Evolutionary conservation across 2,888 invertebrate genomes (phyloP), one percentile per base, ranked within the genome.

Genomic region (Stictocephala bisonia): DNA sequence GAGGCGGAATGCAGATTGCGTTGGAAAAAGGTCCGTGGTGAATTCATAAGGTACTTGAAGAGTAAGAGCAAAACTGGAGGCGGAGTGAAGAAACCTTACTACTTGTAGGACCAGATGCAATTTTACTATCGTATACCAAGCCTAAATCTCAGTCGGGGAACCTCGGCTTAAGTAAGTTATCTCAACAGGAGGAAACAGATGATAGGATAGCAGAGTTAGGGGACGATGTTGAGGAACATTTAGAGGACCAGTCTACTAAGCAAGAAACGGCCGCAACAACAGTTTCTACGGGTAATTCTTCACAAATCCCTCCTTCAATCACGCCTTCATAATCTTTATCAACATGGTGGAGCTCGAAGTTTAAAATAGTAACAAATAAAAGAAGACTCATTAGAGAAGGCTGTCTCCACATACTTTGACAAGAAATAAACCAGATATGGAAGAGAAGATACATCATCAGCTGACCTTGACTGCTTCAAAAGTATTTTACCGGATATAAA

Each of bases 91-190:
- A 58, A 58, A 58, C 58, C 58, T 13, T 58, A 26, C 29, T 58
- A 58, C 29, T n/a, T 58, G n/a, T 58, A 27, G 58, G 7, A 58
- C 29, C 58, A 58, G 24, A 15, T 58, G 22, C 26, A 58, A 27
- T 58, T 26, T 27, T 58, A 22, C 29, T 58, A 27, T 27, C 58
- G 11, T 58, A 58, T 22, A 58, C 58, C n/a, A 58, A 58, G n/a
- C 26, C 24, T 58, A 58, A 27, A 22, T 13, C 1, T 15, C 58
- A 58, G 58, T 58, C 58, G 24, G 58, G n/a, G 3, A 58, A 58
- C 22, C 29, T 58, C 3, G 24, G 58, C n/a, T 26, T 27, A 13
- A 26, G 13, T 27, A n/a, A 15, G 15, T 26, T 27, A 58, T 26
- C 58, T 27, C 24, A 58, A n/a, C 58, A 24, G 27, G 20, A 26